Base-by-base conservation (phyloP, 2,113 vertebrate species). In the Daphoenositta chrysoptera region DNA sequence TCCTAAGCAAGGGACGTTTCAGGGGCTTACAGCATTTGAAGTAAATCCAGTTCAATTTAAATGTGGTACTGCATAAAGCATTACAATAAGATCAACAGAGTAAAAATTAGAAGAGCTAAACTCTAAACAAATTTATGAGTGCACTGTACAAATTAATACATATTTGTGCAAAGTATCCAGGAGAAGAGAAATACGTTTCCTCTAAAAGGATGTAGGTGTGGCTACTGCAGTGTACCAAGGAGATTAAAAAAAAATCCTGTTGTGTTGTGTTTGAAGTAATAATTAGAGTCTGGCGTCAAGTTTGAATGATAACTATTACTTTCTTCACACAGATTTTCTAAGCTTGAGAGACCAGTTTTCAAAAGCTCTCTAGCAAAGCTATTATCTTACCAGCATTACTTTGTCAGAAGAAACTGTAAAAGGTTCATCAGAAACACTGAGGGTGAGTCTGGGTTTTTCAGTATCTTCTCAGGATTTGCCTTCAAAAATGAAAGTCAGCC, bases 281-380 rank as follows among this genome's bases (percentile, higher is more conserved):
- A 97, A 97, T 97, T 97, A 96, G 60, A 95, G 92, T 54, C 92
- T 97, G 96, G 91, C 63, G n/a, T 97, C 97, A 95, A 80, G 88
- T 96, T 83, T 70, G 54, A 82, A 91, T 84, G 91, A 94, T 95
- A 96, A 95, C 92, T 91, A 95, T 54, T 93, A 91, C 83, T 95
- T 93, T 96, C 82, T 91, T 96, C 93, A 90, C 44, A 75, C 71
- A 80, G 88, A 69, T 96, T 91, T 94, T 89, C 92, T 82, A 90
- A 96, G 86, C 96, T 89, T 89, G 96, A 91, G 92, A 94, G 93
- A 97, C 97, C 94, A 94, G 97, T 97, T 97, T 96, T 93, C 72
- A 94, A 95, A 93, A 96, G 75, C 86, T 88, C 86, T 89, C 72
- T 72, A 96, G 87, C 76, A 94, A 96, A 89, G 82, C 73, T 90